Evolutionary conservation across 2,888 invertebrate species (phyloP).

Genomic region (Halictus ligatus): DNA sequence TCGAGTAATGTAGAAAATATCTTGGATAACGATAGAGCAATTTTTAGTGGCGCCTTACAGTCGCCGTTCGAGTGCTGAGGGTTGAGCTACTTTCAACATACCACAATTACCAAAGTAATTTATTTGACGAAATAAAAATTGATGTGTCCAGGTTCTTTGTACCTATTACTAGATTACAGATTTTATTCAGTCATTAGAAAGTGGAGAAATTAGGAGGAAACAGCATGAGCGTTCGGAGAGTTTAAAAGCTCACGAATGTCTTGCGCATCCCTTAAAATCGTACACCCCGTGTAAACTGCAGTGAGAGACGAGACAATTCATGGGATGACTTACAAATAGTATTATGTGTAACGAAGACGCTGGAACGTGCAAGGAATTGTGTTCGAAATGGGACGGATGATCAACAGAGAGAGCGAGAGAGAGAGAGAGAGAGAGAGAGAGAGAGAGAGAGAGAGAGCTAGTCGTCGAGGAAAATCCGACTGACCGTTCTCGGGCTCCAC

Average conservation of each 20-base stretch:
- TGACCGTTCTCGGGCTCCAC: not conserved
- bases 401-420: not conserved
- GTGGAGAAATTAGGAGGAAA: not conserved
- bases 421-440: no score
- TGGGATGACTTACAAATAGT: not conserved
- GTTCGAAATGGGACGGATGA: not conserved
- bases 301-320: not conserved
- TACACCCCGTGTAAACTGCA: not conserved
- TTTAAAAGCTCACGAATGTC: no score
- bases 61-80: no score
- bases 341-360: not conserved
- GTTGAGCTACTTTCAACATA: not conserved
- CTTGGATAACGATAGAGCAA: no score
- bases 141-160: not conserved
- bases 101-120: not conserved
- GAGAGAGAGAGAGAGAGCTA: not conserved
- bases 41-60: no score
- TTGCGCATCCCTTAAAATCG: no score
- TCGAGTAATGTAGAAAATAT: no score
- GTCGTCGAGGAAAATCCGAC: conserved; percentile 2
- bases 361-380: not conserved
- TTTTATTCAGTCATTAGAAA: not conserved
- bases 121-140: not conserved
- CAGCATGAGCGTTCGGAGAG: not conserved
- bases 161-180: not conserved